These are phyloP conservation scores for Terrapene triunguis DNA, from an alignment of 2,113 vertebrate species.

Conservation along the genomic window DNA sequence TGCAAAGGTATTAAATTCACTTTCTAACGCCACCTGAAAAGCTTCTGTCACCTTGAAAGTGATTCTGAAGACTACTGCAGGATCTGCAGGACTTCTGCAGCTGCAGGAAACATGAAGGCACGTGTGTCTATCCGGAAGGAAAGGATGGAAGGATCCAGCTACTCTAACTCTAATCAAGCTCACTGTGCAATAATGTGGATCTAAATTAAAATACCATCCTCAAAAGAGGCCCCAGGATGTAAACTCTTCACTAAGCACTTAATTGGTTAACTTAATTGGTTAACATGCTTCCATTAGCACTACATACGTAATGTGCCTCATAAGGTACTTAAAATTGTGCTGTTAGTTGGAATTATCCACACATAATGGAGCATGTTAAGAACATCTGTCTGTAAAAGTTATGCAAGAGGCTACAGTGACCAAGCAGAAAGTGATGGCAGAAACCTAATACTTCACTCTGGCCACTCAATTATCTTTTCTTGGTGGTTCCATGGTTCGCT, in stretches of 20 bases:
- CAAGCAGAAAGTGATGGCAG: background rate
- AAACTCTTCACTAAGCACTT: background rate
- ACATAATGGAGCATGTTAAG: background rate
- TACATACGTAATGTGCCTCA: background rate
- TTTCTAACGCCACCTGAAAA: background rate
- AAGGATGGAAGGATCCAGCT: background rate
- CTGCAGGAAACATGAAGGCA: background rate
- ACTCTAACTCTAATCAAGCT: background rate
- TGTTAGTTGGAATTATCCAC: background rate
- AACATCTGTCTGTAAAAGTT: background rate
- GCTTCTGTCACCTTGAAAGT: background rate
- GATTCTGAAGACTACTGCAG: background rate
- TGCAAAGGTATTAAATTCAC: background rate
- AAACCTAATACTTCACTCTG: background rate
- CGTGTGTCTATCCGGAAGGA: background rate
- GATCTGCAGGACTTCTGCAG: background rate
- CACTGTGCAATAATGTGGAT: background rate
- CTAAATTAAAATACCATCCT: background rate
- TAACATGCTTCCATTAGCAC: background rate
- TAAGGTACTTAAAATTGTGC: background rate
- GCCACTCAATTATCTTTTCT: background rate
- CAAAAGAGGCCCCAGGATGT: background rate
- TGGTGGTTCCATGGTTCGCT: background rate
- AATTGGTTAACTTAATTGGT: fast-evolving
- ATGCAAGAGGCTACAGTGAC: background rate